Evolutionary conservation across 2,113 vertebrate species (phyloP).

Genomic region (Pteronura brasiliensis): DNA sequence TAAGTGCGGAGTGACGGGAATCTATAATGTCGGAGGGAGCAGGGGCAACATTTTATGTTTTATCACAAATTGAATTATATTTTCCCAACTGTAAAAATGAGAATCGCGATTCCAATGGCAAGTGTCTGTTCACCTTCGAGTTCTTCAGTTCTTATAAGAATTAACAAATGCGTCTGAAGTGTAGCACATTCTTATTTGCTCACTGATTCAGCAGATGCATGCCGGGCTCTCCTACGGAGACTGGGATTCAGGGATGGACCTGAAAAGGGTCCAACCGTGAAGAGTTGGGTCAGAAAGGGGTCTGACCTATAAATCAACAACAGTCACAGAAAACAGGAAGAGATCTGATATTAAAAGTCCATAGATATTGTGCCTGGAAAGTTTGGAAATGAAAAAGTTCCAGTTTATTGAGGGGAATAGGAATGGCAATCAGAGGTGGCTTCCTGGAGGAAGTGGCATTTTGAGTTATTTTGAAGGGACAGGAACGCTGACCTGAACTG

Average conservation of each 20-base stretch:
- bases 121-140: neutral
- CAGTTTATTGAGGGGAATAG: neutral
- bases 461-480: neutral
- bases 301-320: rapidly evolving
- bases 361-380: rapidly evolving
- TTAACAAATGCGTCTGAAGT: neutral
- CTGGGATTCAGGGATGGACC: neutral
- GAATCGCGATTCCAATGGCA: neutral
- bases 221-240: neutral
- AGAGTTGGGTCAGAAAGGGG: neutral
- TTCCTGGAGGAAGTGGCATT: slow-evolving; percentile 6
- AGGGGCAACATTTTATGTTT: neutral
- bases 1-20: rapidly evolving
- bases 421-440: neutral
- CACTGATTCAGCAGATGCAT: rapidly evolving
- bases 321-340: neutral
- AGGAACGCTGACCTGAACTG: neutral
- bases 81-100: neutral
- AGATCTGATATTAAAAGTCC: neutral
- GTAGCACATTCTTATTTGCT: neutral
- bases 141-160: neutral
- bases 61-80: no score
- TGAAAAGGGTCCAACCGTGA: rapidly evolving
- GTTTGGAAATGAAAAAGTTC: neutral
- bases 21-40: neutral